These are phyloP conservation scores for Lochmaea crataegi DNA, from an alignment of 2,888 invertebrate species.

Conservation along the genomic window DNA sequence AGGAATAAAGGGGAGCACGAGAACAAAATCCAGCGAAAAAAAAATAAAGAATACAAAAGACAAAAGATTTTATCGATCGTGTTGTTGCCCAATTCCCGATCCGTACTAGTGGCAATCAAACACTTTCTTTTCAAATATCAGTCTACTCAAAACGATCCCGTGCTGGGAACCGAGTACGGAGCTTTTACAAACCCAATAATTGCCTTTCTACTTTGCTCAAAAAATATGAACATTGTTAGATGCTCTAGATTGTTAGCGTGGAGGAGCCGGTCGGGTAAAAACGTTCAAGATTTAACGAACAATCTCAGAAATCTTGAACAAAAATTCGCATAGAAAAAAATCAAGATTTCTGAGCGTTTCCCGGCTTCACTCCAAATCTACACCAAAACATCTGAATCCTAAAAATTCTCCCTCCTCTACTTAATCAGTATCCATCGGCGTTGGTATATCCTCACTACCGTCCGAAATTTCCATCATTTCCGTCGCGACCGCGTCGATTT, in stretches of 20 bases:
- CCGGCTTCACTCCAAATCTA: not conserved
- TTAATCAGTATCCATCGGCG: slow-evolving; percentile 44
- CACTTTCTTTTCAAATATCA: slow-evolving; percentile 3
- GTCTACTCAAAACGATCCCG: slow-evolving; percentile 2
- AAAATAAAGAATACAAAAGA: too few relatives aligned
- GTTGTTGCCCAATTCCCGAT: not conserved
- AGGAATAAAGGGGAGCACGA: too few relatives aligned
- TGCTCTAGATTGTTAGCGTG: not conserved
- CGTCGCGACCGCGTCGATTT: not conserved
- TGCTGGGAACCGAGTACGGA: not conserved
- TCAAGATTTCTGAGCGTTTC: not conserved
- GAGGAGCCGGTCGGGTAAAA: too few relatives aligned
- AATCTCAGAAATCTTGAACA: too few relatives aligned
- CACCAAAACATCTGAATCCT: not conserved
- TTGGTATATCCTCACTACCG: slow-evolving; percentile 21
- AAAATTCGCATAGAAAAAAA: not conserved
- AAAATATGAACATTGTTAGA: not conserved
- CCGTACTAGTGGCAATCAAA: slow-evolving; percentile 6
- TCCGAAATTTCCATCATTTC: slow-evolving; percentile 36
- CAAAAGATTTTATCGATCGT: not conserved
- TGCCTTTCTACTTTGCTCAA: not conserved
- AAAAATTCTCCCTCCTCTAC: not conserved
- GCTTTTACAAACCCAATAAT: slow-evolving; percentile 12
- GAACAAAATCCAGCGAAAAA: too few relatives aligned
- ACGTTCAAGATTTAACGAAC: not conserved